Conservation (phyloP, 2,888 invertebrate genomes). For the Neria commutata region DNA sequence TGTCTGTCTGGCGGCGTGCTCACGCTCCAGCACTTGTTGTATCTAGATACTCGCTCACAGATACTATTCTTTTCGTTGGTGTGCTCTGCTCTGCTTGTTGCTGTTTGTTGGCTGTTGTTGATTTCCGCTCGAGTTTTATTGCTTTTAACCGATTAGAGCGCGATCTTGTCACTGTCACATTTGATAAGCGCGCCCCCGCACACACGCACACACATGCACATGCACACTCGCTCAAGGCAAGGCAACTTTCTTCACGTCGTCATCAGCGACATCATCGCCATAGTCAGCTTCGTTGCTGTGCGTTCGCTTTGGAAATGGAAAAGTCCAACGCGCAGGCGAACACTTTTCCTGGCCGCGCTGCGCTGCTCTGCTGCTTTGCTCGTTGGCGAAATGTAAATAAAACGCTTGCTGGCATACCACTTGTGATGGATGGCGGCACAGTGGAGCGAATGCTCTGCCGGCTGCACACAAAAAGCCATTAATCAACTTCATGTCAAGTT, state of each 20-base stretch:
- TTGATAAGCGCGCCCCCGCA: background rate
- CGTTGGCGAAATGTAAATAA: background rate
- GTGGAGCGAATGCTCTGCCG: background rate
- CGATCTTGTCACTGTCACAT: constrained; percentile 36
- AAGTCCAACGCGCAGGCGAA: too few species aligned
- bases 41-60: background rate
- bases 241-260: too few species aligned
- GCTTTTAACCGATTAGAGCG: constrained; percentile 39
- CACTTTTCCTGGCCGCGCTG: too few species aligned
- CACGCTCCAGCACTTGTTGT: too few species aligned
- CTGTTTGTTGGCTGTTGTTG: background rate
- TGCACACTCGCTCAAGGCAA: too few species aligned
- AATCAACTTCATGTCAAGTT: too few species aligned
- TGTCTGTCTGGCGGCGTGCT: too few species aligned
- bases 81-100: background rate
- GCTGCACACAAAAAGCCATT: too few species aligned
- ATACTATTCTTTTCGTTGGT: background rate
- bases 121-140: background rate
- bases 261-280: too few species aligned
- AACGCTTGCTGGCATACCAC: background rate
- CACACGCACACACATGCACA: too few species aligned
- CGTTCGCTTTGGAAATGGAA: too few species aligned
- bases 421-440: background rate
- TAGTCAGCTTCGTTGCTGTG: too few species aligned
- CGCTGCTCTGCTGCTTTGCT: background rate